Percentiles rank a stretch among this genome's conserved stretches.
phyloP scores from a whole-genome alignment of 2,797 vertebrate species.

The Sternotherus odoratus region DNA sequence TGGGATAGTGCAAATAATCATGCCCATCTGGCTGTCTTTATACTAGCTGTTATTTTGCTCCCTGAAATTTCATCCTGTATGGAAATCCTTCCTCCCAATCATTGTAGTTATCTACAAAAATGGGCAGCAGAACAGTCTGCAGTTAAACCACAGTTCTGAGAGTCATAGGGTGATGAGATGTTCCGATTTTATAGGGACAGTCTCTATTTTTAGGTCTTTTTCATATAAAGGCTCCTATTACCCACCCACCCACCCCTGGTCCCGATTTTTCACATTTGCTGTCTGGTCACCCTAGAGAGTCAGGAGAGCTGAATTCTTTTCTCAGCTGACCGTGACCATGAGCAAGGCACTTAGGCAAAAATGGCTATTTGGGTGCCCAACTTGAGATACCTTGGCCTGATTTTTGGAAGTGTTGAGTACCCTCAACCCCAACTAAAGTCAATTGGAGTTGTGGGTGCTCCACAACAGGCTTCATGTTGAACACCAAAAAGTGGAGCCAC shows the following conservation, averaged over 20 bases:
- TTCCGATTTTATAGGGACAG: no score
- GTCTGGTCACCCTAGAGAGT: no score
- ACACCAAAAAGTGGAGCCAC: background rate
- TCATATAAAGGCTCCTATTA: no score
- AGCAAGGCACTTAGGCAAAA: background rate
- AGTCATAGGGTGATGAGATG: background rate
- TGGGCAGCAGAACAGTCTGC: background rate
- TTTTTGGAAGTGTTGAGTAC: background rate
- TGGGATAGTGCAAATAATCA: background rate
- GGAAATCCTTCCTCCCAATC: background rate
- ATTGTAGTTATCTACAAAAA: background rate
- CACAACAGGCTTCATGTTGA: background rate
- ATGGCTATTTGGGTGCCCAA: accelerated
- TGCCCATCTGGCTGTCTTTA: background rate
- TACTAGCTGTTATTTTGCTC: background rate
- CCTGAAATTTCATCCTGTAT: background rate
- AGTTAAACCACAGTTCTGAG: background rate
- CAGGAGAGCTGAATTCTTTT: background rate
- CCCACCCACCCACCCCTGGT: no score
- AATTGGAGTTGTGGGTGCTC: background rate
- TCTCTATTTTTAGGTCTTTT: no score
- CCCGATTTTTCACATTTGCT: no score
- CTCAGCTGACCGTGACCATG: background rate
- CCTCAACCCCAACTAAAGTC: background rate
- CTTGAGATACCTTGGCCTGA: background rate